A percentile compares a stretch with the other conserved stretches of the same genome.
Conservation (phyloP, 2,113 vertebrate species). For the Melierax canorus region DNA sequence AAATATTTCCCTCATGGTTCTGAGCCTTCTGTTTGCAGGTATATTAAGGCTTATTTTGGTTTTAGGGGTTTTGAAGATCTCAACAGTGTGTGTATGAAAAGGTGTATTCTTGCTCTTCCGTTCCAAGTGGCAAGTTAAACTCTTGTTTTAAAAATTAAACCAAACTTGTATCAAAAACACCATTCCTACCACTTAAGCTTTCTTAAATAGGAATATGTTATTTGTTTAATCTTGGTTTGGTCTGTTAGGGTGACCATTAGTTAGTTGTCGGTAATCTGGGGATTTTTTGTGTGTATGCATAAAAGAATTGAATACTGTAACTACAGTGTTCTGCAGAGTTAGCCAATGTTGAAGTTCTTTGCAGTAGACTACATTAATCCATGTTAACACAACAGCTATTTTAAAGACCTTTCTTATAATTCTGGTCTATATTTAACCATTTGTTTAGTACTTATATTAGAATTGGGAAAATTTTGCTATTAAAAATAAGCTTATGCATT, state of each 20-base stretch:
- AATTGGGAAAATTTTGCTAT: background rate
- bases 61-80: background rate
- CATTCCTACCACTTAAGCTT: background rate
- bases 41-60: background rate
- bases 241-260: background rate
- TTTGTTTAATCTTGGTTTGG: background rate
- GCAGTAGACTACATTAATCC: background rate
- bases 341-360: background rate
- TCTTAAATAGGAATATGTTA: background rate
- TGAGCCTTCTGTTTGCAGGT: background rate
- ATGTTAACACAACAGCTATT: background rate
- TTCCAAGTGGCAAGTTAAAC: conserved; percentile 36
- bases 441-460: background rate
- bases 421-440: too few species aligned
- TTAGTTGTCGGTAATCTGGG: background rate
- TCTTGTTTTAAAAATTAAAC: background rate
- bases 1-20: background rate
- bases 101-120: conserved; percentile 10
- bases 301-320: background rate
- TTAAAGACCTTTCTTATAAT: background rate
- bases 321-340: background rate
- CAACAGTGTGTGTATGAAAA: background rate
- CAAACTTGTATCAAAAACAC: background rate
- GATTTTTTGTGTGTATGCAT: background rate
- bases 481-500: background rate